Base-by-base conservation (phyloP, 2,797 vertebrate genomes). In the Cuculus canorus region DNA sequence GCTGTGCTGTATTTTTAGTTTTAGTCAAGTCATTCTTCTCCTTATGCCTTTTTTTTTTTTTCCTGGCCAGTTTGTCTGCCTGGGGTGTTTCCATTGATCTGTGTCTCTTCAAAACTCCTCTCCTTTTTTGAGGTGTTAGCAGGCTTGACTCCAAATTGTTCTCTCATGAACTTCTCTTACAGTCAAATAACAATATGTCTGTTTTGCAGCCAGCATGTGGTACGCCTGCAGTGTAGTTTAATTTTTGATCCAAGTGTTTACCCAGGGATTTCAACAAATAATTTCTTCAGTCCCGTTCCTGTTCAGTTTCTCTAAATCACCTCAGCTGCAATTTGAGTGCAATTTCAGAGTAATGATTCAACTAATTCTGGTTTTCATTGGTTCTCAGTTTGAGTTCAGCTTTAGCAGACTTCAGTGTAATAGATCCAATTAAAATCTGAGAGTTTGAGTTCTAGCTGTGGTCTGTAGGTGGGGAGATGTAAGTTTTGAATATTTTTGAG, bases 61-160 rank as follows among this genome's bases (percentile, higher is more conserved):
- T 24, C 11, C 11, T 27, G 27, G 14, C 8, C 59, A 21, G 8
- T 82, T 50, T 69, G 4, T 9, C 59, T 85, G 47, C 18, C n/a
- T 45, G 48, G 43, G 41, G 7, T 9, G 5, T 54, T 75, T 60
- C 66, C 61, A 24, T 5, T 57, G 57, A 8, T 24, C 27, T 30
- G 30, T 30, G 14, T 59, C 24, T 37, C 28, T 30, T 60, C 54
- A 47, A 45, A 63, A 17, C n/a, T 41, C n/a, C 11, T 17, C 28
- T 35, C 25, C 28, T 47, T 9, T 43, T 1, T 0, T 7, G 3
- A 43, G 73, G 5, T 2, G 0, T 0, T 54, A 47, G 19, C 39
- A 35, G 35, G 33, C 84, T 43, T 39, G 39, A 21, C 28, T 32
- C 68, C 2, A 0, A 2, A 1, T 37, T 17, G 37, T 13, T 87